Evolutionary conservation across 2,888 invertebrate genomes (phyloP), one percentile per base, ranked within the genome.

Genomic region (Lomographa bimaculata): DNA sequence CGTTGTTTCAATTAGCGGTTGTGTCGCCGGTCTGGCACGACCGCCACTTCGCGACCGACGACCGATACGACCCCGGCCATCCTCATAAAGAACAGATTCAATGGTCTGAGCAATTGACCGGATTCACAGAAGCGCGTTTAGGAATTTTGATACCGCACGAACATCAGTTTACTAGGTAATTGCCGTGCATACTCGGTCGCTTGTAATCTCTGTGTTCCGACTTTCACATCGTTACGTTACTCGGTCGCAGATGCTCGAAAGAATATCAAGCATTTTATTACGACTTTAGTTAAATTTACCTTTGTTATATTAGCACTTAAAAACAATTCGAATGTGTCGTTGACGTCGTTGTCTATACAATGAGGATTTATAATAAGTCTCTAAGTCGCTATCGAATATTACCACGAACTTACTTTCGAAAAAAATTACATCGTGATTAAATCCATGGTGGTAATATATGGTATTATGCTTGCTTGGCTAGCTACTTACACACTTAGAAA

Each of bases 1-100:
- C 85, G 84, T 84, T 85, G 89, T 87, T 86, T 87, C 86, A 87
- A 89, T 89, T 87, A 87, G 89, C 79, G 84, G 84, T 81, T 76
- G 73, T 80, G 84, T 84, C 82, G 77, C 73, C 75, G 75, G 73
- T 71, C 74, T 67, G 64, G 64, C 73, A 70, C 71, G 75, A 67
- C 72, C 69, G 69, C 71, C 74, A 65, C 68, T 40, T 46, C 52
- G 50, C 39, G 47, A 52, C 40, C 50, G 32, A 28, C 39, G 43
- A 54, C 55, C 46, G 46, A 52, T 57, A 59, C 60, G 54, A 60
- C 59, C 53, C 57, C 36, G 6, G 21, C 32, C 26, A 53, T 58
- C 56, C 52, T 55, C 56, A 61, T 64, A 60, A 65, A 68, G 57
- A 54, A 44, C 29, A 35, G 30, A 50, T 52, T 50, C 46, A 49